Evolutionary conservation across 2,113 vertebrate species (phyloP).

Genomic region (Rhinoderma darwinii): DNA sequence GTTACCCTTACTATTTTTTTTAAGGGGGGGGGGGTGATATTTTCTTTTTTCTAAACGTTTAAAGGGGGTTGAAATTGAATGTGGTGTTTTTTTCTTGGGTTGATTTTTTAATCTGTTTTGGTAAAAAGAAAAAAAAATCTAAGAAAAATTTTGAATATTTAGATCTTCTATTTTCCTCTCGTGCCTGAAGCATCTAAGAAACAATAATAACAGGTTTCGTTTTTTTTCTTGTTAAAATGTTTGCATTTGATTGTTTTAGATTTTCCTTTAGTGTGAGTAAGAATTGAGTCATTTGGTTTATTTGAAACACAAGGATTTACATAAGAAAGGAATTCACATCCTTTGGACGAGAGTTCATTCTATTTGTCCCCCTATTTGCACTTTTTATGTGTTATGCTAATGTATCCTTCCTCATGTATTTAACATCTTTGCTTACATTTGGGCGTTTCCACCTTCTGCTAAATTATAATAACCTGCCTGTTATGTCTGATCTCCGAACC

Average conservation of each 20-base stretch:
- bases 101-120: no score
- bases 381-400: not conserved
- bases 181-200: not conserved
- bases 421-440: not conserved
- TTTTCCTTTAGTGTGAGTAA: not conserved
- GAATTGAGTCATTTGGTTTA: not conserved
- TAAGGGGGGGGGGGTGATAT: no score
- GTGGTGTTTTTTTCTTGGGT: no score
- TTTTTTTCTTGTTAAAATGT: not conserved
- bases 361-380: not conserved
- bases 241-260: not conserved
- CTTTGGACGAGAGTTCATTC: not conserved
- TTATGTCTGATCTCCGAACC: not conserved
- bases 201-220: not conserved
- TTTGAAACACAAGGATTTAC: not conserved
- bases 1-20: no score
- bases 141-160: no score
- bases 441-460: not conserved
- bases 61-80: no score
- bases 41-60: no score
- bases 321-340: conserved; percentile 7
- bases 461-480: not conserved
- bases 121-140: no score
- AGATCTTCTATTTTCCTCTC: no score
- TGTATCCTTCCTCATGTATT: not conserved